phyloP scores from a whole-genome alignment of 2,113 vertebrate genomes.

The Condylura cristata region DNA sequence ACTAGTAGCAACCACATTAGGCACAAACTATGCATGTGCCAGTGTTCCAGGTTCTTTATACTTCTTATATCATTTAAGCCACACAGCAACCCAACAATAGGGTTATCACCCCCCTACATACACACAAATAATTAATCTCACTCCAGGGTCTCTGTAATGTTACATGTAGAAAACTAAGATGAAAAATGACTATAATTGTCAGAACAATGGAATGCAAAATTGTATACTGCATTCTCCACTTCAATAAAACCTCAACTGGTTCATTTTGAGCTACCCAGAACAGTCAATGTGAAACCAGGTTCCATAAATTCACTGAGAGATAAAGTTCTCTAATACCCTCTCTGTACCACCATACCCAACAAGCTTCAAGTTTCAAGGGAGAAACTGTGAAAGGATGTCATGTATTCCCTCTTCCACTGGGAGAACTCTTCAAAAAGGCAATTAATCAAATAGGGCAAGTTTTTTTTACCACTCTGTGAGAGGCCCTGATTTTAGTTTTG shows the following conservation, averaged over 20 bases:
- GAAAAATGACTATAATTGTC: background rate
- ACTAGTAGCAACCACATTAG: background rate
- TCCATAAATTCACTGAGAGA: constrained; percentile 18
- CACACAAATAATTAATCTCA: background rate
- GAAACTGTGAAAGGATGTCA: constrained; percentile 11
- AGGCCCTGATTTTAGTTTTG: constrained; percentile 2
- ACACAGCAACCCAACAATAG: background rate
- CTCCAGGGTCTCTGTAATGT: constrained; percentile 14
- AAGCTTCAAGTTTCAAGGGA: constrained; percentile 44
- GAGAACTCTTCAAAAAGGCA: constrained; percentile 6
- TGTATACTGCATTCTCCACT: background rate
- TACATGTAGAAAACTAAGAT: constrained; percentile 21
- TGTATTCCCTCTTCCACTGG: background rate
- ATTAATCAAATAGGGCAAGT: constrained; percentile 39
- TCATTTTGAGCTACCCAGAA: constrained; percentile 12
- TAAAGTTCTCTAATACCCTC: constrained; percentile 2
- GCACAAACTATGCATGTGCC: background rate
- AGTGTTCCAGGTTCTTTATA: background rate
- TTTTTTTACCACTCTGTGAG: constrained; percentile 8
- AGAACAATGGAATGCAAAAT: background rate
- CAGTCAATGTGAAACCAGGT: constrained; percentile 7
- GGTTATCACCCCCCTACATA: background rate
- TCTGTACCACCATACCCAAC: background rate
- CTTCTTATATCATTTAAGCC: constrained; percentile 48
- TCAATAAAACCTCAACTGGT: constrained; percentile 46